Conservation (phyloP, 2,113 vertebrate genomes). For the Aplodontia rufa region DNA sequence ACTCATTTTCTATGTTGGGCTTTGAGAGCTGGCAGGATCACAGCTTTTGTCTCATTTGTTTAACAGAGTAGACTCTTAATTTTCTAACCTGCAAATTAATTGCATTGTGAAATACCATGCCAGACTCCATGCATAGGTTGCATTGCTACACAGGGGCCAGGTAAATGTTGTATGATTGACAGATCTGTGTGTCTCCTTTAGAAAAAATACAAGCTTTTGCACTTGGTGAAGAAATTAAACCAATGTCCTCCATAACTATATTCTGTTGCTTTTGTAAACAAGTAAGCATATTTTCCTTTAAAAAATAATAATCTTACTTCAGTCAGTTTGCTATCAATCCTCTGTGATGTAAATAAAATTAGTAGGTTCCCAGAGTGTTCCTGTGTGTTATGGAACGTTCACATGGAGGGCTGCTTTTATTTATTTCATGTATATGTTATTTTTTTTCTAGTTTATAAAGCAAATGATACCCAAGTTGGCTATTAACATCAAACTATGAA, state of each 20-base stretch:
- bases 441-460: constrained; percentile 70
- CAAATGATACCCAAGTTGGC: constrained; percentile 36
- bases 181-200: background rate
- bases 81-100: constrained; percentile 65
- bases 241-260: constrained; percentile 54
- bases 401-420: constrained; percentile 53
- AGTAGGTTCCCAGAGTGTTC: background rate
- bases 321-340: constrained; percentile 64
- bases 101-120: constrained; percentile 52
- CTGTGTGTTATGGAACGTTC: constrained; percentile 58
- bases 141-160: background rate
- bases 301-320: constrained; percentile 62
- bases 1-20: constrained; percentile 3
- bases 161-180: constrained; percentile 14
- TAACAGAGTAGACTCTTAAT: constrained; percentile 68
- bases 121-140: constrained; percentile 1
- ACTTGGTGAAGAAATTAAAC: constrained; percentile 64
- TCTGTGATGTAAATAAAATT: constrained; percentile 76
- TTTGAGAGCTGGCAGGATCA: background rate
- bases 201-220: background rate
- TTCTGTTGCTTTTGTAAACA: constrained; percentile 65
- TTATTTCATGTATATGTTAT: constrained; percentile 70
- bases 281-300: constrained; percentile 50
- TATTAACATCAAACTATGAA: constrained; percentile 63
- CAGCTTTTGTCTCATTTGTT: constrained; percentile 65